Base-by-base conservation (phyloP, 2,888 invertebrate species). In the Petrophora chlorosata region DNA sequence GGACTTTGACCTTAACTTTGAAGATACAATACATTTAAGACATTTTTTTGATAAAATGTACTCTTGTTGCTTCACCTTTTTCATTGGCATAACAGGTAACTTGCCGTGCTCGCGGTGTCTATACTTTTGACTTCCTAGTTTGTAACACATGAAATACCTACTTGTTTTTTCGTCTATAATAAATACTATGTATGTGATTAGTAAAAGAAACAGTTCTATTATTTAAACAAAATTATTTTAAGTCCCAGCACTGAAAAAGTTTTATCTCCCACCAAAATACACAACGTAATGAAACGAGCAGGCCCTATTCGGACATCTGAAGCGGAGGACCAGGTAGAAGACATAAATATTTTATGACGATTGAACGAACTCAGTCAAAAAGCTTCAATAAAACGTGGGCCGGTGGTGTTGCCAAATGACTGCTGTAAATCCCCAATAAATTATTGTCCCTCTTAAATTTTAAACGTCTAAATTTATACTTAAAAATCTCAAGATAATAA, bases 311-410 rank as follows among this genome's bases (percentile, higher is more conserved):
- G 22, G 28, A 53, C 52, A 54, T 53, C 54, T 44, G 32, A 23
- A 34, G 7, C 28, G 30, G 32, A 32, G 44, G 51, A 36, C 45
- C 41, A 45, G 49, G 49, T 50, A 50, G 28, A 23, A 25, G 26
- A 10, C 43, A 39, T 63, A 63, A 63, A 63, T 63, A 60, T 60
- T 61, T 63, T 61, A 63, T 59, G 44, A 36, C 60, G 53, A 56
- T 60, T 53, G 56, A 60, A 60, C 45, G 52, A 53, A 47, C 56
- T 50, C 51, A 57, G 58, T 58, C 55, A 53, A 59, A 63, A 58
- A 40, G 45, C 47, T 51, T 60, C 48, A 54, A 53, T 57, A 50
- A 48, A 55, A 57, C 43, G 51, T 34, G 5, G 28, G 29, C 26
- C 39, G 33, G 15, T 15, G 26, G 36, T 33, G 42, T 32, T 32